Base-by-base conservation (phyloP, 2,113 vertebrate species). In the Herpailurus yagouaroundi region DNA sequence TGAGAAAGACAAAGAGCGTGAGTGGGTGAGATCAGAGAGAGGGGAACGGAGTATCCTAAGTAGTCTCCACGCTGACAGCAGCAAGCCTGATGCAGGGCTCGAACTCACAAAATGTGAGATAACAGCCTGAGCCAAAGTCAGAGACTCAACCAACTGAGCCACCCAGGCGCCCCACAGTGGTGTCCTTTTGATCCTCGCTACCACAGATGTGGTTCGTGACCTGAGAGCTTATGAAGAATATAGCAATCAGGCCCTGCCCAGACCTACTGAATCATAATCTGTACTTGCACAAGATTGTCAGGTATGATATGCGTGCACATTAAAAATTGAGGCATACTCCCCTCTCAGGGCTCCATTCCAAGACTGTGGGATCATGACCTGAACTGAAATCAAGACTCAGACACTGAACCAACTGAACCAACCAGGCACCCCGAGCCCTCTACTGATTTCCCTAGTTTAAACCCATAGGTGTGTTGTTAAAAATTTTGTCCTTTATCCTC, bases 141-240 rank as follows among this genome's bases (percentile, higher is more conserved):
- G 57, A 60, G 57, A 60, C 21, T 60, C 57, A 60, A 60, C 57
- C 57, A 23, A 23, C 57, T 23, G 21, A 60, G 57, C 57, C 19
- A 21, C 57, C 57, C 21, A 60, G 57, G 57, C 3, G 7, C 57
- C 57, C 57, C 57, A 18, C 50, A 84, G 18, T 88, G 52, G 33
- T 66, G 33, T 82, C 60, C 79, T 86, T 92, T 82, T 63, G 73
- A 71, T 95, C 13, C 52, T 89, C 89, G 21, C 79, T 89, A 50
- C 48, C 88, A 1, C 64, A 80, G 7, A 3, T 9, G 15, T 97
- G 66, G 12, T 96, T 48, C 27, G 0, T 80, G 45, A 91, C 73
- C 66, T 76, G 80, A 81, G 50, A 71, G 66, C 60, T 97, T 83
- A 50, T n/a, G 36, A 81, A 91, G 73, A 96, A 95, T 79, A 68